A percentile compares a stretch with the other conserved stretches of the same genome.
These are phyloP conservation scores for Macrobrachium nipponense DNA, from an alignment of 1,140 invertebrate species.

Conservation along the genomic window DNA sequence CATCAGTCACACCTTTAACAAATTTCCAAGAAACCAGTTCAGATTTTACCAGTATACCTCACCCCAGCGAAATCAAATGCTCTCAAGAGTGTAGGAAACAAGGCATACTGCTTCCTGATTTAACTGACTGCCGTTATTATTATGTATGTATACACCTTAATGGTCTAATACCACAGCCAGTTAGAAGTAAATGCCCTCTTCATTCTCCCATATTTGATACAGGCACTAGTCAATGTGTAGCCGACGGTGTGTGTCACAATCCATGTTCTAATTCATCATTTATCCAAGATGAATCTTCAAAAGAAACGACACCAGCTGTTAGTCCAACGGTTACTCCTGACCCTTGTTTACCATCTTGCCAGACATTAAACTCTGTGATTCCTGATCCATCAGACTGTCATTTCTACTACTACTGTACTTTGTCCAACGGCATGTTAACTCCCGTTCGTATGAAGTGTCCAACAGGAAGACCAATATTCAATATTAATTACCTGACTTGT, in stretches of 20 bases:
- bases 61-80: neutral
- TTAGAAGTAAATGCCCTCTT: slow-evolving; percentile 27
- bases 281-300: neutral
- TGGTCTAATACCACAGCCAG: slow-evolving; percentile 31
- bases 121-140: slow-evolving; percentile 31
- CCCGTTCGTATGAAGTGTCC: slow-evolving; percentile 29
- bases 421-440: neutral
- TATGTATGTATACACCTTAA: slow-evolving; percentile 33
- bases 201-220: slow-evolving; percentile 29
- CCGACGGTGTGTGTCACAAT: slow-evolving; percentile 25
- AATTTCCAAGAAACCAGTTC: too few species aligned
- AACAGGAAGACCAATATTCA: slow-evolving; percentile 20
- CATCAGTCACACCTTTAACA: too few species aligned
- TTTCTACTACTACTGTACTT: slow-evolving; percentile 18
- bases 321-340: neutral
- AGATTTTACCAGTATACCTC: too few species aligned
- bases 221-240: slow-evolving; percentile 12
- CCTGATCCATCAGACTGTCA: slow-evolving; percentile 26
- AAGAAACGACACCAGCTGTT: neutral
- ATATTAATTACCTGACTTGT: neutral
- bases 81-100: slow-evolving; percentile 5
- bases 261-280: slow-evolving; percentile 8
- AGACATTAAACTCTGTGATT: neutral
- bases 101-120: slow-evolving; percentile 21
- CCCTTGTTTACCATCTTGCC: neutral